Evolutionary conservation across 1,140 invertebrate species (phyloP), one percentile per base, ranked within the genome.

Genomic region (Bombus picipes): DNA sequence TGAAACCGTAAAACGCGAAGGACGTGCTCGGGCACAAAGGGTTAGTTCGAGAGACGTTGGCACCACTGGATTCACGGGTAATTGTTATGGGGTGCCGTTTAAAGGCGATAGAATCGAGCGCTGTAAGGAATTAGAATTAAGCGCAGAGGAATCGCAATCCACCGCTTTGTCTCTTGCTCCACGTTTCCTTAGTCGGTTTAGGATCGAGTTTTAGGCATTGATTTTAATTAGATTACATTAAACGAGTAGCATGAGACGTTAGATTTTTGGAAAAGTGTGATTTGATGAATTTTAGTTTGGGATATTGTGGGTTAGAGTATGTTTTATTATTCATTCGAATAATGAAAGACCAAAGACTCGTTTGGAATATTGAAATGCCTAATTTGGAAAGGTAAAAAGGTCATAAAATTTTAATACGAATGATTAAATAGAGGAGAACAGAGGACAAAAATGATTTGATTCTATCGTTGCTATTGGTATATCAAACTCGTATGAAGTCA

Each of bases 21-120:
- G 39, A 72, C 22, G 43, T 39, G 34, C 18, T 5, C 4, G 32
- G 25, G 43, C n/a, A 47, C 57, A 59, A 70, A 87, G 71, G 28
- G 41, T 41, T 32, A 4, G 34, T 39, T 9, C 18, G 28, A 13
- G 66, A 59, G 43, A 72, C 72, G 81, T 65, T 81, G 41, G 37
- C 71, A 28, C 80, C 32, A 72, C 57, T 53, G 65, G 32, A 22
- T 72, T 34, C 39, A 34, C 66, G 39, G 47, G 47, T 88, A 88
- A 88, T 88, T 88, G 86, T 88, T 76, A 88, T 70, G 74, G 79
- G 37, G 18, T 39, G 59, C 37, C 81, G 62, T 84, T 80, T 88
- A 88, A 88, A 88, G 81, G 75, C 53, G 87, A 83, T 75, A 76
- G 41, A n/a, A 37, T 37, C 10, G 34, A 32, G n/a, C 62, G 15